Evolutionary conservation across 2,888 invertebrate genomes (phyloP).

Genomic region (Microctonus brassicae): DNA sequence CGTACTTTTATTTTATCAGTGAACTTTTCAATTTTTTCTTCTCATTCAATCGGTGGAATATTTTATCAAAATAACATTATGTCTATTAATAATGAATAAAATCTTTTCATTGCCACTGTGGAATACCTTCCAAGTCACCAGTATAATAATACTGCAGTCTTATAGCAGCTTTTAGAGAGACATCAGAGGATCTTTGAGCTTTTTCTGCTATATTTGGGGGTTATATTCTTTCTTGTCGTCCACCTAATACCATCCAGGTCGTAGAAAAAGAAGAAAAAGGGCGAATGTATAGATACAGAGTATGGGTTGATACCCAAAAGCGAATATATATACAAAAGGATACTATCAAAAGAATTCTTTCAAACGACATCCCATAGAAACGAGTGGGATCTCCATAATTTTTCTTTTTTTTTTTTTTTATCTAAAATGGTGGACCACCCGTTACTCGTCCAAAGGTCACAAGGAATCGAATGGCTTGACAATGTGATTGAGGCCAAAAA

Average conservation of each 20-base stretch:
- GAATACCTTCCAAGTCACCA: neutral
- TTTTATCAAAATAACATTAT: no score
- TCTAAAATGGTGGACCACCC: constrained; percentile 28
- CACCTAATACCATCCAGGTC: neutral
- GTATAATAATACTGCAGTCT: neutral
- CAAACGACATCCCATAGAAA: constrained; percentile 32
- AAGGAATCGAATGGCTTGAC: constrained; percentile 39
- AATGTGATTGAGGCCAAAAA: constrained; percentile 40
- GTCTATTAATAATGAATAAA: neutral
- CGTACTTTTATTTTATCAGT: no score
- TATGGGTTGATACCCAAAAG: neutral
- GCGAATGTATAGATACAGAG: constrained; percentile 21
- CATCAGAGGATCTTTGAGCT: neutral
- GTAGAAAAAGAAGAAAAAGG: constrained; percentile 1
- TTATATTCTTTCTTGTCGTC: neutral
- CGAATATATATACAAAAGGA: constrained; percentile 31
- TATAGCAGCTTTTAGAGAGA: neutral
- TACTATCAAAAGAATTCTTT: constrained; percentile 11
- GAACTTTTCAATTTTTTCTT: no score
- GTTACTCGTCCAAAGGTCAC: constrained; percentile 20
- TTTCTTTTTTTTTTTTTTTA: no score
- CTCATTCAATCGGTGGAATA: no score
- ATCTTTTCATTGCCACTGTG: neutral
- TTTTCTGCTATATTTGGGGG: neutral
- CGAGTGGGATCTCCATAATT: constrained; percentile 32